A percentile compares a stretch with the other conserved stretches of the same genome.
Evolutionary conservation across 2,888 invertebrate species (phyloP).

Genomic region (Ornithoptera priamus): DNA sequence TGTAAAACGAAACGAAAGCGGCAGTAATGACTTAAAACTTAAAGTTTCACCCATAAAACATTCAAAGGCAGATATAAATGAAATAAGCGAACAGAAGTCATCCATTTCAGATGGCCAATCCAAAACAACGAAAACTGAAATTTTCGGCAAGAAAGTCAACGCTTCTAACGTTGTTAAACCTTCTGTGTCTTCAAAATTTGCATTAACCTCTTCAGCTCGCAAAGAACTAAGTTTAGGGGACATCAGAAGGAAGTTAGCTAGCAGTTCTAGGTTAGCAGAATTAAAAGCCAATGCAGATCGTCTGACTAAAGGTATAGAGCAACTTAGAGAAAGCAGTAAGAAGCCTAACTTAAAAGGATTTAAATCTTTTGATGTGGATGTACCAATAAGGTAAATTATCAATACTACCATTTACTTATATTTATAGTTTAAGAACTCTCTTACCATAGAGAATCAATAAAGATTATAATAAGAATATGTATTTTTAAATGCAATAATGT

Average conservation of each 20-base stretch:
- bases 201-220: constrained; percentile 68
- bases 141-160: constrained; percentile 61
- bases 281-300: constrained; percentile 84
- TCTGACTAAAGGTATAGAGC: constrained; percentile 82
- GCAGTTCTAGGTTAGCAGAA: constrained; percentile 85
- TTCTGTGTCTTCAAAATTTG: constrained; percentile 47
- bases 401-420: not conserved
- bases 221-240: constrained; percentile 85
- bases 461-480: too few relatives aligned
- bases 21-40: constrained; percentile 29
- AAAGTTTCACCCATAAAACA: constrained; percentile 18
- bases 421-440: too few relatives aligned
- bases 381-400: constrained; percentile 82
- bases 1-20: constrained; percentile 34
- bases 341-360: constrained; percentile 83
- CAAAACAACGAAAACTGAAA: constrained; percentile 32
- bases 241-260: constrained; percentile 83
- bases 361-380: constrained; percentile 87
- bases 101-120: constrained; percentile 13
- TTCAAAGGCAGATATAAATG: constrained; percentile 27
- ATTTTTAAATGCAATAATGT: too few relatives aligned
- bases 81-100: constrained; percentile 9
- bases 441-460: too few relatives aligned
- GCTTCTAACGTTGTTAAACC: constrained; percentile 48
- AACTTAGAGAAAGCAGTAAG: constrained; percentile 75